Base-by-base conservation (phyloP, 2,797 vertebrate species). In the Lagocephalus sceleratus region DNA sequence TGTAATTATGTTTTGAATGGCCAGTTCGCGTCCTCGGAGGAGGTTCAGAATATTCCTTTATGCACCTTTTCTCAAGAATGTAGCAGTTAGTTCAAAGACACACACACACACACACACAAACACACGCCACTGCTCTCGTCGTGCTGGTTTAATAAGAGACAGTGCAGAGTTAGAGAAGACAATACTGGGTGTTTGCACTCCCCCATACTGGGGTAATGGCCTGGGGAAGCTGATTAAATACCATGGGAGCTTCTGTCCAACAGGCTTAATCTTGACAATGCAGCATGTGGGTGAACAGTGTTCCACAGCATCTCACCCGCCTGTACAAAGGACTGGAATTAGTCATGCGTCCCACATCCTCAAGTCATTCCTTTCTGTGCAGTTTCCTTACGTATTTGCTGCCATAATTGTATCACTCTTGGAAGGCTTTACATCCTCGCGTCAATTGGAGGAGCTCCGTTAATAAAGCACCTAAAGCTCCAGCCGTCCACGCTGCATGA, bases 1-100 rank as follows among this genome's bases (percentile, higher is more conserved):
- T 79, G 71, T 86, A 88, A 89, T 87, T 89, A 85, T 83, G 85
- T 79, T 61, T 70, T 84, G 73, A 90, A 89, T 83, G 82, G 71
- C 81, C 81, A 87, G 87, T 86, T 89, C 86, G 89, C 88, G 84
- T 84, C 68, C 71, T 67, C 70, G 66, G 82, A 79, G 71, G 81
- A 75, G 83, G 40, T 71, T 71, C 76, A 66, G 73, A 81, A 87
- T 83, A 80, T 78, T 85, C 71, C 63, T 87, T 87, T 85, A 89
- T 88, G 85, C 84, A 85, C 78, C 60, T 76, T 73, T 69, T 66
- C 67, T 85, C 81, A 66, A 46, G 64, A 64, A 41, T 42, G 42
- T 25, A 64, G 19, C 21, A 15, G 49, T 20, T 14, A 6, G 20
- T 53, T 44, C 44, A 50, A 48, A 53, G 46, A 16, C 35, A 49